Evolutionary conservation across 1,140 invertebrate species (phyloP).

Genomic region (Aporrectodea caliginosa): DNA sequence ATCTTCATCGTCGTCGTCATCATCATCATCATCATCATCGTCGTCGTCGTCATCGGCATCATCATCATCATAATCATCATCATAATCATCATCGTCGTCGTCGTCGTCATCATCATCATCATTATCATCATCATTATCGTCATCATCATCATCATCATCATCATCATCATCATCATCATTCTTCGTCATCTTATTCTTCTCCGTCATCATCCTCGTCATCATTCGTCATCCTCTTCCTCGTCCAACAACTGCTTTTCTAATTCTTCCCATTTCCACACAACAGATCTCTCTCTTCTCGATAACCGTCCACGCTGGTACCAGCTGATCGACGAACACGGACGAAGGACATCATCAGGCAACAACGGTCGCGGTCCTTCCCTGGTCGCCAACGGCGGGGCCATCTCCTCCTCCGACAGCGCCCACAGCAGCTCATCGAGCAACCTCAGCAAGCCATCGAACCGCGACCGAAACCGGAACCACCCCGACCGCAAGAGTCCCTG

Average conservation of each 20-base stretch:
- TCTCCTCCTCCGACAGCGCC: not conserved
- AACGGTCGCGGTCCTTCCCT: not conserved
- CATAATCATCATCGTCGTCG: too few relatives aligned
- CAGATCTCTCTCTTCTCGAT: slow-evolving; percentile 59
- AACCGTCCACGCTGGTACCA: slow-evolving; percentile 61
- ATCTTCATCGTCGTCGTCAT: too few relatives aligned
- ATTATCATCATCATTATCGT: too few relatives aligned
- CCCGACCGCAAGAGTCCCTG: not conserved
- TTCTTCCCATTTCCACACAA: too few relatives aligned
- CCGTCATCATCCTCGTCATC: not conserved
- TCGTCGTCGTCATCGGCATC: too few relatives aligned
- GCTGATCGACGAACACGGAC: slow-evolving; percentile 42
- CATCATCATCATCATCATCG: too few relatives aligned
- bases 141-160: too few relatives aligned
- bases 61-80: too few relatives aligned
- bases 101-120: too few relatives aligned
- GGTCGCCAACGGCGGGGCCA: not conserved
- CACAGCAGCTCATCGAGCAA: too few relatives aligned
- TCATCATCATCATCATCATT: not conserved
- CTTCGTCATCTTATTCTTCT: not conserved
- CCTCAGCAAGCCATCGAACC: not conserved
- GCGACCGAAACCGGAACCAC: not conserved
- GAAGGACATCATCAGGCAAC: not conserved
- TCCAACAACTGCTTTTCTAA: too few relatives aligned
- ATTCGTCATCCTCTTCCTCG: not conserved